Evolutionary conservation across 2,888 invertebrate genomes (phyloP).

Genomic region (Temnothorax unifasciatus): DNA sequence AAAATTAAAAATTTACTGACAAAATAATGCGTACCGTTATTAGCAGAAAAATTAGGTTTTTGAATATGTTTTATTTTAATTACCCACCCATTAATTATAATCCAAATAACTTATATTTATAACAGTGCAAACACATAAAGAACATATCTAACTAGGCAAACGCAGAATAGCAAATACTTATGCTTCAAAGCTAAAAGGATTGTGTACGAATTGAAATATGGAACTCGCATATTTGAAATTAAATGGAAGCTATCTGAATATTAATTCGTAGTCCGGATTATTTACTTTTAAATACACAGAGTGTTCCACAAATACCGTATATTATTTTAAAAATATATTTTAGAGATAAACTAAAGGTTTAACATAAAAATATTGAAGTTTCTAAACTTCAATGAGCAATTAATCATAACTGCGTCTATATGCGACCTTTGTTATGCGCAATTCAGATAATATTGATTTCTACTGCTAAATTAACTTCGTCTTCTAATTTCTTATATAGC

Average conservation of each 20-base stretch:
- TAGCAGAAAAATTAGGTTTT: neutral
- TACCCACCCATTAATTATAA: neutral
- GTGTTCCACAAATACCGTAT: neutral
- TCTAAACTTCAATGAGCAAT: neutral
- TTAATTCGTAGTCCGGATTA: neutral
- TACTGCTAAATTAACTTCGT: neutral
- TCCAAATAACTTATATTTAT: neutral
- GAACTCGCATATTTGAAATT: neutral
- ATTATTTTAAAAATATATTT: conserved; percentile 9
- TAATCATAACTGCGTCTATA: neutral
- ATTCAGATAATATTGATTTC: neutral
- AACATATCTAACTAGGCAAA: neutral
- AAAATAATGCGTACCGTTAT: neutral
- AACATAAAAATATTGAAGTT: neutral
- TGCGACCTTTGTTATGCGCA: neutral
- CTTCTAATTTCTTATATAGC: neutral
- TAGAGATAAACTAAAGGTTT: neutral
- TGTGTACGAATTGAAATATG: neutral
- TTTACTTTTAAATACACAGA: neutral
- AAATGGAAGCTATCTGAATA: neutral
- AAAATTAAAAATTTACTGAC: neutral
- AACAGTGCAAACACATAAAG: neutral
- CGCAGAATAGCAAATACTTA: neutral
- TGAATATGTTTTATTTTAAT: neutral
- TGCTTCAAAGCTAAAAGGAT: conserved; percentile 23